Evolutionary conservation across 2,113 vertebrate genomes (phyloP).

Genomic region (Phrynosoma platyrhinos): DNA sequence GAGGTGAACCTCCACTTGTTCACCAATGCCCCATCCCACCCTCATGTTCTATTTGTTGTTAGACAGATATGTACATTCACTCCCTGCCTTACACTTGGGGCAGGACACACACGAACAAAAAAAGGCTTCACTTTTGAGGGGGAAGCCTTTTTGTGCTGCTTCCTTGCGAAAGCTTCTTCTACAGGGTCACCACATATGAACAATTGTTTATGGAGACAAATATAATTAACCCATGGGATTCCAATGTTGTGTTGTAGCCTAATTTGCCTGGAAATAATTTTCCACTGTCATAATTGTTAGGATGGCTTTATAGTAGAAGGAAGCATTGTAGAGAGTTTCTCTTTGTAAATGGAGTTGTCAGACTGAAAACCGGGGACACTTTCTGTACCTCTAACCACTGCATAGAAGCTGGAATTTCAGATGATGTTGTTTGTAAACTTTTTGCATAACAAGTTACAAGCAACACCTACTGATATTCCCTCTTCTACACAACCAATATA

Average conservation of each 20-base stretch:
- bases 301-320: neutral
- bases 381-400: too few species aligned
- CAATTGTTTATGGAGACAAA: neutral
- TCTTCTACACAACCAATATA: too few species aligned
- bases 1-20: neutral
- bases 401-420: too few species aligned
- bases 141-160: neutral
- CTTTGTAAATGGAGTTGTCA: neutral
- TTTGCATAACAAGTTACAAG: too few species aligned
- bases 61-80: neutral
- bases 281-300: neutral
- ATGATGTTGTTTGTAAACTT: too few species aligned
- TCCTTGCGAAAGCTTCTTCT: neutral
- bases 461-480: too few species aligned
- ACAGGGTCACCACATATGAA: neutral
- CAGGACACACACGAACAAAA: neutral
- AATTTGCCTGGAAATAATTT: neutral
- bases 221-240: neutral
- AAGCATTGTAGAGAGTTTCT: neutral
- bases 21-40: neutral
- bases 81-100: neutral
- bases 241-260: neutral
- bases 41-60: neutral
- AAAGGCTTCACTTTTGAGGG: neutral
- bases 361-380: too few species aligned